Percentiles rank a stretch among this genome's conserved stretches.
Conservation (phyloP, 2,888 invertebrate species). For the Ctena decussata region DNA sequence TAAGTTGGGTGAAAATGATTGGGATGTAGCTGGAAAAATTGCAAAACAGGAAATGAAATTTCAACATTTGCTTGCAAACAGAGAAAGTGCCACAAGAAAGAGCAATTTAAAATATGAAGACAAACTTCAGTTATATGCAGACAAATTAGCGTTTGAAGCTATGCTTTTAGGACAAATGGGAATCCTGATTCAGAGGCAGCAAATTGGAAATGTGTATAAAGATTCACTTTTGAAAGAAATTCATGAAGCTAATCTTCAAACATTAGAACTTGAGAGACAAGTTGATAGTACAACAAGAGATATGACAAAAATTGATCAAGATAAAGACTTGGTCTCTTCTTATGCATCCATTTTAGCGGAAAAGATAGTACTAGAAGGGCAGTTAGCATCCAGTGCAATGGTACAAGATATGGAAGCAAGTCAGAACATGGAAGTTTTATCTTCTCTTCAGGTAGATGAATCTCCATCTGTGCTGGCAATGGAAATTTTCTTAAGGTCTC, state of each 20-base stretch:
- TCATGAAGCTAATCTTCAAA: constrained; percentile 75
- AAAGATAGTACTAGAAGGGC: constrained; percentile 87
- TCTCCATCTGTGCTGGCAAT: constrained; percentile 75
- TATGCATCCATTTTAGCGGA: constrained; percentile 93
- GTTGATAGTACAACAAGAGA: constrained; percentile 74
- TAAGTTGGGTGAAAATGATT: constrained; percentile 76
- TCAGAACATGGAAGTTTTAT: constrained; percentile 69
- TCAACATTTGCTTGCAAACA: constrained; percentile 60
- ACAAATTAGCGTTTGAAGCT: constrained; percentile 81
- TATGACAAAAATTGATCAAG: constrained; percentile 66
- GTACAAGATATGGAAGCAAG: constrained; percentile 66
- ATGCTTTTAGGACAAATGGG: constrained; percentile 81
- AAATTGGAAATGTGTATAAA: constrained; percentile 67
- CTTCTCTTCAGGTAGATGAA: constrained; percentile 68
- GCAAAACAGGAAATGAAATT: constrained; percentile 71
- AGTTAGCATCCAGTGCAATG: constrained; percentile 73
- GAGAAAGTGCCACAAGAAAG: constrained; percentile 57
- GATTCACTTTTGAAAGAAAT: constrained; percentile 77
- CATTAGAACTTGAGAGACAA: constrained; percentile 65
- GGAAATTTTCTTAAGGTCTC: constrained; percentile 80
- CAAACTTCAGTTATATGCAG: constrained; percentile 77
- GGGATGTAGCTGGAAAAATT: constrained; percentile 76
- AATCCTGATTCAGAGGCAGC: constrained; percentile 76
- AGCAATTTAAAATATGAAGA: constrained; percentile 70
- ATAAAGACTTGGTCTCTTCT: constrained; percentile 89